phyloP scores from a whole-genome alignment of 2,888 invertebrate species.

The Bugula neritina region DNA sequence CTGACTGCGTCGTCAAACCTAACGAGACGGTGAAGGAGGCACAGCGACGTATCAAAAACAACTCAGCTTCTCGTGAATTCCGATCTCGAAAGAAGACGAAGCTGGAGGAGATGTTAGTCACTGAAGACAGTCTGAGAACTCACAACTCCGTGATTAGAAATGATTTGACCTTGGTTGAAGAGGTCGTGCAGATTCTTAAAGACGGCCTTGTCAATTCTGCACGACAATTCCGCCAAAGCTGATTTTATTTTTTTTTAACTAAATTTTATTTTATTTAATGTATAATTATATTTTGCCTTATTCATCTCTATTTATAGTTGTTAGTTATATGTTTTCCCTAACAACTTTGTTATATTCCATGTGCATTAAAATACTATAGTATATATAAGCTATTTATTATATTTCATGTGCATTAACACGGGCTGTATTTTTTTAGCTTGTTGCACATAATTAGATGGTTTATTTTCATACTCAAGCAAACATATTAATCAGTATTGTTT shows the following conservation, averaged over 20 bases:
- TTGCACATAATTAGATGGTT: no score
- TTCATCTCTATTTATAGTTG: no score
- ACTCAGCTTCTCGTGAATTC: neutral
- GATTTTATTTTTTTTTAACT: neutral
- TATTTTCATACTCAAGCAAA: no score
- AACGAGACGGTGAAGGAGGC: conserved; percentile 1
- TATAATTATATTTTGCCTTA: no score
- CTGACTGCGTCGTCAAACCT: neutral
- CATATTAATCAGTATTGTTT: no score
- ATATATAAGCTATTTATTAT: no score
- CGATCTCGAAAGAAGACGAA: conserved; percentile 10
- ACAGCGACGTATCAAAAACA: conserved; percentile 6
- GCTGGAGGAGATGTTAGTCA: neutral
- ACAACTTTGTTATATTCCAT: no score
- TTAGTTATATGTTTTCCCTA: no score
- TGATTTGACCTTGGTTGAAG: neutral
- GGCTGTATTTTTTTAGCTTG: no score
- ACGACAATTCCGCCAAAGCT: neutral
- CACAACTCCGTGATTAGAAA: neutral
- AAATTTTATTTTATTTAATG: neutral
- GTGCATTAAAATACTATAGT: no score
- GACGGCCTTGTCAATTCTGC: neutral
- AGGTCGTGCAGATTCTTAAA: neutral
- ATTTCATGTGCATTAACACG: no score
- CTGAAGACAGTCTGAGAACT: neutral